phyloP scores from a whole-genome alignment of 2,888 invertebrate species.

The Sclerodermus sp. region DNA sequence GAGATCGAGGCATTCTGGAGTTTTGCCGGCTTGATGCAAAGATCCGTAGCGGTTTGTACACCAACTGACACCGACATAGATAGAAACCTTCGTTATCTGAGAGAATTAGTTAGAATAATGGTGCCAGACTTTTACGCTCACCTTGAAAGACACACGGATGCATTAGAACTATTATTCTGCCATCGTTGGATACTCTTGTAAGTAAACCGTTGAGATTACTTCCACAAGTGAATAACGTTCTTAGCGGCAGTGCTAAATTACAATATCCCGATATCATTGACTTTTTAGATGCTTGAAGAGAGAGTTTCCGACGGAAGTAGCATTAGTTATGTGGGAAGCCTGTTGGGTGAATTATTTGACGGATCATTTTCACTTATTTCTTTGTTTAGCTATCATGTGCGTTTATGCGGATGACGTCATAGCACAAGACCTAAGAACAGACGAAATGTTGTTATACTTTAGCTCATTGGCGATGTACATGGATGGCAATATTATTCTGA shows the following conservation, averaged over 20 bases:
- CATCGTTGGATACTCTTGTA: constrained; percentile 93
- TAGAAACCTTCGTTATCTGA: constrained; percentile 81
- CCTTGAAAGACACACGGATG: constrained; percentile 80
- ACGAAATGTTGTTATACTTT: constrained; percentile 93
- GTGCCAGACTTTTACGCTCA: constrained; percentile 88
- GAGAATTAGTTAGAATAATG: constrained; percentile 87
- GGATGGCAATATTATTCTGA: constrained; percentile 87
- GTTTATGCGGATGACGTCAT: constrained; percentile 93
- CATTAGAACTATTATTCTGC: constrained; percentile 87
- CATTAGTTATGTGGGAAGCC: constrained; percentile 92
- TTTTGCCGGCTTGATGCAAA: constrained; percentile 94
- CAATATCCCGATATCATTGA: no score
- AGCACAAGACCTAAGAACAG: constrained; percentile 86
- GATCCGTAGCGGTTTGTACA: constrained; percentile 91
- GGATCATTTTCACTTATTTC: constrained; percentile 93
- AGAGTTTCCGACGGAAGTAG: constrained; percentile 87
- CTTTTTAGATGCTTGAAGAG: constrained; percentile 82
- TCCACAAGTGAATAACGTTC: no score
- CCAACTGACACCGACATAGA: constrained; percentile 96
- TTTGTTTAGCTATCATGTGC: constrained; percentile 89
- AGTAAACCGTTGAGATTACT: constrained; percentile 46
- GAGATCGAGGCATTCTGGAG: constrained; percentile 98
- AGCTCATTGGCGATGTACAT: constrained; percentile 96
- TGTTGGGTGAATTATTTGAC: constrained; percentile 98
- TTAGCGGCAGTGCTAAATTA: no score